Evolutionary conservation across 2,113 vertebrate genomes (phyloP), one percentile per base, ranked within the genome.

Genomic region (Brachypodius melanocephalos): DNA sequence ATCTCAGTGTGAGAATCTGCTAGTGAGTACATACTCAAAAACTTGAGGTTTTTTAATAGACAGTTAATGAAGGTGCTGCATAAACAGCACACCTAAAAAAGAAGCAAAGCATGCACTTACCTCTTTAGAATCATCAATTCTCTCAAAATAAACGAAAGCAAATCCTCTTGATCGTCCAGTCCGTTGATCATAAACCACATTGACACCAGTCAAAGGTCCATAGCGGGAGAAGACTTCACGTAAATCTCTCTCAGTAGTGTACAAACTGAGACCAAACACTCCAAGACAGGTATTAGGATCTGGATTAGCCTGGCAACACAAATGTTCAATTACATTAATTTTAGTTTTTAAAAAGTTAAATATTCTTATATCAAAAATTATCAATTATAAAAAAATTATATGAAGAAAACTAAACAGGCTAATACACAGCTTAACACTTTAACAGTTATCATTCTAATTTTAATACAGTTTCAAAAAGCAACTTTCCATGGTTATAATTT

Each of bases 221-320:
- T 99, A 98, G 68, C 98, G 98, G n/a, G 99, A 99, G 95, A 99
- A 99, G 55, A 99, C 99, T 97, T 99, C 99, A 88, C 98, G 98
- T 90, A 99, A 95, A 95, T 99, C 99, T 68, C 98, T 98, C 97
- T 99, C 99, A 34, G 99, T 99, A 62, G 99, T 99, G 94, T 99
- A 99, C 89, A 99, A 97, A 97, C 99, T 99, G 97, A 99, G 97
- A 79, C 99, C 98, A 97, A 99, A 99, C 74, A 99, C 98, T 75
- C 99, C 99, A 57, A 99, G 98, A 96, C 99, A 99, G 10, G 97
- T 99, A 95, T 99, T 99, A 22, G 99, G 99, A 96, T 99, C 99
- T 87, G 99, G 99, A 96, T 99, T 99, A 13, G 98, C 99, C 99
- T 99, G 96, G 78, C n/a, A 86, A 92, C 90, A 93, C 72, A 89